Percentiles rank a stretch among this genome's conserved stretches.
Evolutionary conservation across 2,797 vertebrate genomes (phyloP).

Genomic region (Paguma larvata): DNA sequence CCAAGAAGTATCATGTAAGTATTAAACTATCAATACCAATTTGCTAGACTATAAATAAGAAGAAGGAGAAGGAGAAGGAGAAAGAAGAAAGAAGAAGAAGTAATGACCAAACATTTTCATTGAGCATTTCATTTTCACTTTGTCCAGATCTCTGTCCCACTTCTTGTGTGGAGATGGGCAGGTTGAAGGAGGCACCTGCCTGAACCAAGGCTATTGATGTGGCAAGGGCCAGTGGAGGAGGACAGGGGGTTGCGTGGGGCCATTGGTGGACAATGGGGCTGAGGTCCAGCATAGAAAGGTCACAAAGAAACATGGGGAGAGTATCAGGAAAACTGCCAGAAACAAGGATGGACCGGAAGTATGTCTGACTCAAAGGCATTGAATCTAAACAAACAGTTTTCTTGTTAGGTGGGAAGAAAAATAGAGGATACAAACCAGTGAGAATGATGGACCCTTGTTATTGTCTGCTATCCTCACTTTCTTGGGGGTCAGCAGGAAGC

Average conservation of each 20-base stretch:
- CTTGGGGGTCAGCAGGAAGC: background rate
- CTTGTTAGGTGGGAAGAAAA: background rate
- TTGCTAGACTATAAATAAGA: background rate
- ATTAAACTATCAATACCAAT: slow-evolving; percentile 51
- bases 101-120: background rate
- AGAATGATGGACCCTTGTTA: background rate
- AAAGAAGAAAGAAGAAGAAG: background rate
- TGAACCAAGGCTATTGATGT: background rate
- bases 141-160: background rate
- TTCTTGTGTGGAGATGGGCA: background rate
- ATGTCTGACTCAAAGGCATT: background rate
- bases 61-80: no score
- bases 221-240: background rate
- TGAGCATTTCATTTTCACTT: background rate
- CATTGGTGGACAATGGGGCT: background rate
- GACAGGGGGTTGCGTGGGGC: background rate
- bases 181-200: background rate
- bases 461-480: background rate
- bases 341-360: background rate
- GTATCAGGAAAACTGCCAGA: background rate
- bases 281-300: background rate
- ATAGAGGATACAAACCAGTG: background rate
- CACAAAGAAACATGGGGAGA: background rate
- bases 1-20: background rate
- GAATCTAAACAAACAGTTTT: background rate